These are phyloP conservation scores for Atherix ibis DNA, from an alignment of 2,888 invertebrate genomes.

Conservation along the genomic window DNA sequence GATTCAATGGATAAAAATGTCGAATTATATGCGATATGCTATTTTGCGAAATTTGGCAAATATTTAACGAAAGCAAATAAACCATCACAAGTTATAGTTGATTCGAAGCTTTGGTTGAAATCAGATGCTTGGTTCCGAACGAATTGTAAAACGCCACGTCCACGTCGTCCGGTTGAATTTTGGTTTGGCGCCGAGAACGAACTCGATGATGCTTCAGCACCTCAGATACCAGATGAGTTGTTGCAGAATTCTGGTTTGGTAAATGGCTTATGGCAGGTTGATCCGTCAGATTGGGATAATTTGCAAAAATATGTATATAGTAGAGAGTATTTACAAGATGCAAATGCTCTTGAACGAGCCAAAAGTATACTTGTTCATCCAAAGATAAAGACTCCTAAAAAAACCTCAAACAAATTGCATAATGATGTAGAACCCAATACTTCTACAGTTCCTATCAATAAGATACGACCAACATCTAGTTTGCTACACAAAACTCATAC, in stretches of 20 bases:
- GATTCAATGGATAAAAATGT: background rate
- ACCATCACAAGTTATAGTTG: background rate
- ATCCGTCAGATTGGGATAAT: background rate
- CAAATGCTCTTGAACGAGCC: too few relatives aligned
- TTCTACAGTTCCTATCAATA: too few relatives aligned
- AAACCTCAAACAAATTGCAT: too few relatives aligned
- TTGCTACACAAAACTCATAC: too few relatives aligned
- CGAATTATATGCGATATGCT: background rate
- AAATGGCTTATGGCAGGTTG: background rate
- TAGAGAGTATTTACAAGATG: background rate
- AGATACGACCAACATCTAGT: too few relatives aligned
- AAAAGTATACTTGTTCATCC: too few relatives aligned
- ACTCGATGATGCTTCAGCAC: background rate
- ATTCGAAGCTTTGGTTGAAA: background rate
- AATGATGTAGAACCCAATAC: too few relatives aligned
- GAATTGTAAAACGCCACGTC: background rate
- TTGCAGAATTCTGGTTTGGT: background rate
- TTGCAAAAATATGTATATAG: background rate
- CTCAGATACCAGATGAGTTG: background rate
- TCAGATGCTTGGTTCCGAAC: background rate
- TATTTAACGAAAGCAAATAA: background rate
- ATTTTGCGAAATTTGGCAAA: background rate
- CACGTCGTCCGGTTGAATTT: background rate
- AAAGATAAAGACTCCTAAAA: too few relatives aligned
- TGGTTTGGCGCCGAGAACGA: background rate